phyloP scores from a whole-genome alignment of 2,888 invertebrate genomes.

The Trichopria drosophilae region DNA sequence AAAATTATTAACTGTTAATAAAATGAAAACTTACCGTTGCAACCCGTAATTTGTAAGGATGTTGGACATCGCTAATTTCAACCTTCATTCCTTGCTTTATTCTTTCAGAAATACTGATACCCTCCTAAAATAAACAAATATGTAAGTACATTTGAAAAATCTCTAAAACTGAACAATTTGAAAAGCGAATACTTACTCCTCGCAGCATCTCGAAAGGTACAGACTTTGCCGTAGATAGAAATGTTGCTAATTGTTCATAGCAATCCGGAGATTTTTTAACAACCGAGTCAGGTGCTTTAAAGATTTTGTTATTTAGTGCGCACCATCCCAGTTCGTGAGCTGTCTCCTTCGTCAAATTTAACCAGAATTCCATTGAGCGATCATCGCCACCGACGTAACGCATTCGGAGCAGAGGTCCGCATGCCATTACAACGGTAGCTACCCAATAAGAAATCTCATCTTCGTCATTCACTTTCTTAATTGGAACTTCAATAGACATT shows the following conservation, averaged over 20 bases:
- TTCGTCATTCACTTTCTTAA: conserved; percentile 59
- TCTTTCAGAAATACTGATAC: conserved; percentile 65
- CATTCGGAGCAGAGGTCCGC: conserved; percentile 69
- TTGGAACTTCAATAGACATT: conserved; percentile 72
- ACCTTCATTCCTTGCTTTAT: conserved; percentile 74
- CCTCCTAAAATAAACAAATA: conserved; percentile 59
- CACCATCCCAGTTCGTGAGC: conserved; percentile 72
- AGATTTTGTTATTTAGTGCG: conserved; percentile 61
- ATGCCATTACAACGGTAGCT: conserved; percentile 71
- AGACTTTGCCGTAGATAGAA: conserved; percentile 61
- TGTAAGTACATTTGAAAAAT: conserved; percentile 7
- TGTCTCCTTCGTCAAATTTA: conserved; percentile 67
- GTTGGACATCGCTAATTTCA: conserved; percentile 67
- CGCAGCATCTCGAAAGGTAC: conserved; percentile 63
- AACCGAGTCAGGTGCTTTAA: conserved; percentile 64
- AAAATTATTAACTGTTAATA: conserved; percentile 1
- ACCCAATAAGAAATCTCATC: conserved; percentile 66
- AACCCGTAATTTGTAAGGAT: conserved; percentile 70
- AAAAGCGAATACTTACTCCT: conserved; percentile 53
- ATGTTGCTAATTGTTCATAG: conserved; percentile 62
- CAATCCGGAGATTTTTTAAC: conserved; percentile 62
- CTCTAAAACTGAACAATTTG: conserved; percentile 7
- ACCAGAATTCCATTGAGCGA: conserved; percentile 68
- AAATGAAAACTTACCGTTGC: conserved; percentile 62
- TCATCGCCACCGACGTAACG: conserved; percentile 67